Conservation (phyloP, 2,113 vertebrate genomes). For the Tympanuchus pallidicinctus region DNA sequence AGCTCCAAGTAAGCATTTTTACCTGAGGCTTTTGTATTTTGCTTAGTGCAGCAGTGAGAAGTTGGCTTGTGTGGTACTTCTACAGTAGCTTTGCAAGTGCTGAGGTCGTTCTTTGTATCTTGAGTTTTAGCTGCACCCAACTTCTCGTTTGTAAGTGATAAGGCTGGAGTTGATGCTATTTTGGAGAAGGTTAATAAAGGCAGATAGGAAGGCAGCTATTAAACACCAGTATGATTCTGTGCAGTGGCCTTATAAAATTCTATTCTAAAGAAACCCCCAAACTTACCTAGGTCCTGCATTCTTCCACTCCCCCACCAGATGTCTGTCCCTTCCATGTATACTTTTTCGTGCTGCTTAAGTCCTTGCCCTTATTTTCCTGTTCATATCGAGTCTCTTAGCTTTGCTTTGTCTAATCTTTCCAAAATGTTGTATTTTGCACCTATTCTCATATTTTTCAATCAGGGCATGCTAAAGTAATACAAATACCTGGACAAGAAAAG, state of each 20-base stretch:
- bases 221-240: not conserved
- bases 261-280: not conserved
- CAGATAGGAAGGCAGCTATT: not conserved
- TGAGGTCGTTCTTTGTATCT: not conserved
- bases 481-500: not conserved
- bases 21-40: not conserved
- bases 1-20: not conserved
- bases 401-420: not conserved
- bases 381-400: not conserved
- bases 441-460: not conserved
- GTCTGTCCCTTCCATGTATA: not conserved
- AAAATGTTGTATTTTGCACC: not conserved
- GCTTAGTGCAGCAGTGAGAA: not conserved
- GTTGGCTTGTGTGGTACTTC: not conserved
- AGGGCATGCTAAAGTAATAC: not conserved
- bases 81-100: not conserved
- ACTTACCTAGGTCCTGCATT: not conserved
- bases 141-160: not conserved
- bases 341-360: not conserved
- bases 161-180: accelerated
- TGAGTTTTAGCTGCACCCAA: not conserved
- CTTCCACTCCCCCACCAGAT: not conserved
- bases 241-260: not conserved
- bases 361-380: not conserved
- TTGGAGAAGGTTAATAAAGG: not conserved